Evolutionary conservation across 2,113 vertebrate species (phyloP), one percentile per base, ranked within the genome.

Genomic region (Carettochelys insculpta): DNA sequence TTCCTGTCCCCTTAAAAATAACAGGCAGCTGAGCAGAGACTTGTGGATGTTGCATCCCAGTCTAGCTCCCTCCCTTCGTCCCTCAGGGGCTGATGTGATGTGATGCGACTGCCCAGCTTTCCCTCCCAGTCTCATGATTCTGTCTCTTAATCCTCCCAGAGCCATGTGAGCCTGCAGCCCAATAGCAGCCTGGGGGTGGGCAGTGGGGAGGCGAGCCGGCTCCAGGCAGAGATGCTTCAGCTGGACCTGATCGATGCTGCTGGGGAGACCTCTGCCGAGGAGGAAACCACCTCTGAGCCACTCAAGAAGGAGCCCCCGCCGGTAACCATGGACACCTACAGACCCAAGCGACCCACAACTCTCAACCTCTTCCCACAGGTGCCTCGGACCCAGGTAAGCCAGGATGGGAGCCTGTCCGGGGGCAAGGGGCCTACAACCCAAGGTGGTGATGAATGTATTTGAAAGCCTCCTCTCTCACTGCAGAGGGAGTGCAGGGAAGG

Each of bases 281-380:
- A 96, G 97, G 94, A 96, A 80, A 93, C 96, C 12, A 97, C 86
- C 16, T 94, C 96, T 52, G 93, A 92, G 83, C 91, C 95, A 27
- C 92, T 96, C 91, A 87, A 96, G 45, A 98, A 98, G 81, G 98
- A 98, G 13, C 95, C 97, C 11, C 97, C 88, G 81, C 97, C 97
- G 73, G 97, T 96, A 73, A 98, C 98, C 96, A 99, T 99, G 96
- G 99, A 99, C 92, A 98, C 98, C 52, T 99, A 99, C 97, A 97
- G 99, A 53, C 99, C 99, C 94, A 99, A 99, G 97, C 97, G 99
- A 96, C 99, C 99, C 92, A 99, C 99, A 83, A 99, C 99, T 31
- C 99, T 99, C 96, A 99, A 99, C 98, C 98, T 99, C 93, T 99
- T 99, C 97, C 98, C 99, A 76, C 98, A 99, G 96, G 98, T 99